A percentile compares a stretch with the other conserved stretches of the same genome.
phyloP scores from a whole-genome alignment of 2,797 vertebrate species.

The Pempheris klunzingeri region DNA sequence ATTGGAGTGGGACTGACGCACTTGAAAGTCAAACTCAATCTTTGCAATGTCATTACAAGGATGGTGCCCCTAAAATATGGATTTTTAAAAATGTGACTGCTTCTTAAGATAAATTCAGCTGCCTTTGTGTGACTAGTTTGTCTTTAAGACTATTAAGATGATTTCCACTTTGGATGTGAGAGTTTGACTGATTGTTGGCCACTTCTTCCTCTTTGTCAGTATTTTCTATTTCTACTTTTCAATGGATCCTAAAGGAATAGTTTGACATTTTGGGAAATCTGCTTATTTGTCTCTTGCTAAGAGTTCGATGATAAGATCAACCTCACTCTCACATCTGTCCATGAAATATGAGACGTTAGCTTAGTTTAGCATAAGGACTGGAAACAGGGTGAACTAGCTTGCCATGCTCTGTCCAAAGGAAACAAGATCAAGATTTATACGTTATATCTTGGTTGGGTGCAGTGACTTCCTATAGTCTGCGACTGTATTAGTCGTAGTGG shows the following conservation, averaged over 20 bases:
- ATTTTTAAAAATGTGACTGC: neutral
- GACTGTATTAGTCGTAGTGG: neutral
- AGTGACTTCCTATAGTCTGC: too few relatives aligned
- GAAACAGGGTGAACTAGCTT: neutral
- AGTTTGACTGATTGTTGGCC: neutral
- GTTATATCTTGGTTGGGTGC: too few relatives aligned
- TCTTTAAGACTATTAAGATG: too few relatives aligned
- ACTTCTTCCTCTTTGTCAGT: neutral
- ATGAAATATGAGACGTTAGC: neutral
- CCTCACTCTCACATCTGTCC: neutral
- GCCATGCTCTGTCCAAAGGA: neutral
- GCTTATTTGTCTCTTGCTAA: neutral
- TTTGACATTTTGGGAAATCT: neutral
- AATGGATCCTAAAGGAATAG: too few relatives aligned
- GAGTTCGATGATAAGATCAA: too few relatives aligned
- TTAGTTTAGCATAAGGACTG: neutral
- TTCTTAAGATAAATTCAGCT: too few relatives aligned
- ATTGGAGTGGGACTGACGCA: neutral
- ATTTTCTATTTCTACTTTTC: neutral
- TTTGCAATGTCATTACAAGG: neutral
- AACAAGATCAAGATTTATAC: neutral
- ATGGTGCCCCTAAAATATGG: neutral
- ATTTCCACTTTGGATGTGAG: neutral
- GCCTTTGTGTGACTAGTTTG: too few relatives aligned
- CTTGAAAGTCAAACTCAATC: neutral